Evolutionary conservation across 1,140 invertebrate genomes (phyloP).

Genomic region (Habropoda laboriosa): DNA sequence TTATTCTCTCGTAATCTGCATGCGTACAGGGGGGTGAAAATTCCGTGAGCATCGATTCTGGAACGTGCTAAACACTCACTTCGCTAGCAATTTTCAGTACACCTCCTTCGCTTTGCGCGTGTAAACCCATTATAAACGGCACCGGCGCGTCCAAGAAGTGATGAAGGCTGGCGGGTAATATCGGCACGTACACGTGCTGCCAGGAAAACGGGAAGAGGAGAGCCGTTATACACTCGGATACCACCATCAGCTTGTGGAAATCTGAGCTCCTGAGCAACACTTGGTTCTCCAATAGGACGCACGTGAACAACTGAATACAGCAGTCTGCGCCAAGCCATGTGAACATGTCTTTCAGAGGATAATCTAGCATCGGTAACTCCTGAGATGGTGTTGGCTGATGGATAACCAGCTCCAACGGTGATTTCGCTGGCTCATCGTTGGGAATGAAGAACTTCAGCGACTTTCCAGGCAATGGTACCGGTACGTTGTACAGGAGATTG

Average conservation of each 20-base stretch:
- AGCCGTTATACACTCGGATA: slow-evolving; percentile 95
- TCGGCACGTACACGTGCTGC: slow-evolving; percentile 99
- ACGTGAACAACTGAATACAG: slow-evolving; percentile 96
- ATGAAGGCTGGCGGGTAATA: slow-evolving; percentile 95
- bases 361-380: slow-evolving; percentile 97
- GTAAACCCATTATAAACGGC: slow-evolving; percentile 98
- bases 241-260: slow-evolving; percentile 97
- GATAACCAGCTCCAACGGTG: slow-evolving; percentile 86
- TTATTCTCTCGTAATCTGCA: not conserved
- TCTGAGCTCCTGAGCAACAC: slow-evolving; percentile 96
- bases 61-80: slow-evolving; percentile 73
- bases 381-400: slow-evolving; percentile 87
- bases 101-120: slow-evolving; percentile 83
- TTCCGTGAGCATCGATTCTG: not conserved
- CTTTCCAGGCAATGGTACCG: slow-evolving; percentile 92
- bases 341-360: slow-evolving; percentile 94
- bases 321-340: slow-evolving; percentile 93
- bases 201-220: slow-evolving; percentile 97
- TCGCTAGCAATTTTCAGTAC: slow-evolving; percentile 84
- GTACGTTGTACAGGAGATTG: slow-evolving; percentile 97
- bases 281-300: slow-evolving; percentile 98
- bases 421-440: slow-evolving; percentile 87
- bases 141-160: slow-evolving; percentile 99
- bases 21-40: not conserved
- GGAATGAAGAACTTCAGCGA: slow-evolving; percentile 92